Conservation (phyloP, 1,140 invertebrate species). For the Euwallacea fornicatus region DNA sequence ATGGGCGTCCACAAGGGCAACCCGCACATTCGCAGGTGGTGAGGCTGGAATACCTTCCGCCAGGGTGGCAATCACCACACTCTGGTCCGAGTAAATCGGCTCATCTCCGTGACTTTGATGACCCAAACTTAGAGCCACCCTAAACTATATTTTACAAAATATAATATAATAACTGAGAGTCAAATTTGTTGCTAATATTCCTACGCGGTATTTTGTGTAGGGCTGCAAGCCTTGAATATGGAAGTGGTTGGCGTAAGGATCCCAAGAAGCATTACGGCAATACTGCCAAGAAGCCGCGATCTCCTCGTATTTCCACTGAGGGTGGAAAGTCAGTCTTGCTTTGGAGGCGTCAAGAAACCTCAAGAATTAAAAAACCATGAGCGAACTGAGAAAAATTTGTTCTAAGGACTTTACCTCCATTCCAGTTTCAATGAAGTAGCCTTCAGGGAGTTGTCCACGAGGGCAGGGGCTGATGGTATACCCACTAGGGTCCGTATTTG, state of each 20-base stretch:
- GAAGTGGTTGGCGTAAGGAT: conserved; percentile 64
- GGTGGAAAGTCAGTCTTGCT: conserved; percentile 65
- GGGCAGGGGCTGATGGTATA: conserved; percentile 69
- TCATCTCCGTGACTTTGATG: conserved; percentile 62
- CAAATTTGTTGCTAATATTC: conserved; percentile 27
- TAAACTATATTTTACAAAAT: conserved; percentile 64
- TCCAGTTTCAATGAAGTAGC: conserved; percentile 75
- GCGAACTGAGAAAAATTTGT: too few relatives aligned
- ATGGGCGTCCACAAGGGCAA: conserved; percentile 79
- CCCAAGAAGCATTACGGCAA: conserved; percentile 69
- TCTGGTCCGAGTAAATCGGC: conserved; percentile 76
- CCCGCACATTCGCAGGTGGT: conserved; percentile 69
- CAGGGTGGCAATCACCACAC: conserved; percentile 78
- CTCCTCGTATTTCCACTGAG: conserved; percentile 77
- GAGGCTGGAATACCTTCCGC: conserved; percentile 73
- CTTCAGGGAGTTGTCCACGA: conserved; percentile 74
- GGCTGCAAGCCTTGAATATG: conserved; percentile 76
- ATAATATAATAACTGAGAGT: background rate
- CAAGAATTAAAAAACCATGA: background rate
- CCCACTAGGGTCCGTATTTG: conserved; percentile 70
- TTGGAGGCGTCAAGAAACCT: conserved; percentile 53
- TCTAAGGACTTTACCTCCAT: conserved; percentile 61
- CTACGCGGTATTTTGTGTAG: conserved; percentile 86
- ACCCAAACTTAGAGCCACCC: conserved; percentile 72
- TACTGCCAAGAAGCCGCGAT: conserved; percentile 70